Evolutionary conservation across 1,140 invertebrate genomes (phyloP), one percentile per base, ranked within the genome.

Genomic region (Diorhabda carinulata): DNA sequence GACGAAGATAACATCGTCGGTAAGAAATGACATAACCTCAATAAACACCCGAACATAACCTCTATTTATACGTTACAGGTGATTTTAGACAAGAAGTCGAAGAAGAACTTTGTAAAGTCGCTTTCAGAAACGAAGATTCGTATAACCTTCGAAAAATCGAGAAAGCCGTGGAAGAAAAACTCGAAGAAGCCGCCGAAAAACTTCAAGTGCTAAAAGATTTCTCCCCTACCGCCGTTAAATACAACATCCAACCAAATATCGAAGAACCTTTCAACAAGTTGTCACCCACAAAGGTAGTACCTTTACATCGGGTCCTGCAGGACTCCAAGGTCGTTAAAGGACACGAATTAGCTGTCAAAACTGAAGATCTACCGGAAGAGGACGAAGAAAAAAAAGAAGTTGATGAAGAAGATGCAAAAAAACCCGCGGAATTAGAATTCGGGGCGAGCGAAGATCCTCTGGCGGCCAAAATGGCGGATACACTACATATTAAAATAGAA

Each of bases 41-140:
- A 25, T 25, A 25, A 25, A 25, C 25, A 25, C 25, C 25, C 25
- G 25, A 25, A 25, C 25, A 25, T 25, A 25, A 25, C 25, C 25
- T 25, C 25, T 25, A 25, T 63, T 25, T 9, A 40, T 4, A 83
- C 75, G 84, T 85, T 61, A 83, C 84, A 70, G 85, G 84, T 42
- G 83, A 86, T 74, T 85, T 86, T 72, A 84, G 83, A 65, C 83
- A 83, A 77, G 84, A 85, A 80, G 79, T 85, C 43, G 84, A 85
- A 77, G 82, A 83, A 70, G 84, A 85, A 81, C 81, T 86, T 58
- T 83, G 81, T 6, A 73, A 77, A 43, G 72, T 76, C 8, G 63
- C 62, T 25, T 25, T 67, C 42, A 61, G 74, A 40, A 74, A 70
- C 5, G 62, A 72, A 45, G 61, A 68, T 56, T 43, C 44, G 5